A percentile compares a stretch with the other conserved stretches of the same genome.
These are phyloP conservation scores for Syrrhaptes paradoxus DNA, from an alignment of 2,113 vertebrate genomes.

Conservation along the genomic window DNA sequence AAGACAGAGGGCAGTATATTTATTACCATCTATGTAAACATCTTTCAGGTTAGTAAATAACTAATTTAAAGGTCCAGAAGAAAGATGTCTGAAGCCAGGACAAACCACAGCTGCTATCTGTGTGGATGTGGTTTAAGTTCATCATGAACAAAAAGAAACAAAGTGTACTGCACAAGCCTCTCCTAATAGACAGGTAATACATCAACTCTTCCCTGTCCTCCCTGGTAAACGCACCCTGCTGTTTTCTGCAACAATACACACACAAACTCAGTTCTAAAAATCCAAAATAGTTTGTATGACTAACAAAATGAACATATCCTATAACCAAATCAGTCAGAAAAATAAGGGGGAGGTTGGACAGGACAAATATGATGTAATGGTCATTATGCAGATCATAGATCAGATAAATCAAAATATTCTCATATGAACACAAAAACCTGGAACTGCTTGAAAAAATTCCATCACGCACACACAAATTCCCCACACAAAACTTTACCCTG, in stretches of 20 bases:
- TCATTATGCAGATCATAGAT: neutral
- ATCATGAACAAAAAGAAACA: neutral
- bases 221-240: neutral
- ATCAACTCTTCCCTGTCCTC: neutral
- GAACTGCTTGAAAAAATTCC: constrained; percentile 29
- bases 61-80: neutral
- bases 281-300: neutral
- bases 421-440: neutral
- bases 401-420: neutral
- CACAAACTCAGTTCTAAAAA: neutral
- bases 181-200: neutral
- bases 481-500: neutral
- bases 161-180: neutral
- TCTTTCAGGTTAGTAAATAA: neutral
- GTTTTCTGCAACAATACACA: neutral
- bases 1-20: neutral
- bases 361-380: neutral
- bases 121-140: neutral
- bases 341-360: fast-evolving
- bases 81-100: neutral
- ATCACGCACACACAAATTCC: neutral
- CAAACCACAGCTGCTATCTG: neutral
- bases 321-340: neutral
- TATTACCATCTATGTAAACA: neutral
- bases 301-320: neutral